These are phyloP conservation scores for Emmelina monodactyla DNA, from an alignment of 2,888 invertebrate species.

Conservation along the genomic window DNA sequence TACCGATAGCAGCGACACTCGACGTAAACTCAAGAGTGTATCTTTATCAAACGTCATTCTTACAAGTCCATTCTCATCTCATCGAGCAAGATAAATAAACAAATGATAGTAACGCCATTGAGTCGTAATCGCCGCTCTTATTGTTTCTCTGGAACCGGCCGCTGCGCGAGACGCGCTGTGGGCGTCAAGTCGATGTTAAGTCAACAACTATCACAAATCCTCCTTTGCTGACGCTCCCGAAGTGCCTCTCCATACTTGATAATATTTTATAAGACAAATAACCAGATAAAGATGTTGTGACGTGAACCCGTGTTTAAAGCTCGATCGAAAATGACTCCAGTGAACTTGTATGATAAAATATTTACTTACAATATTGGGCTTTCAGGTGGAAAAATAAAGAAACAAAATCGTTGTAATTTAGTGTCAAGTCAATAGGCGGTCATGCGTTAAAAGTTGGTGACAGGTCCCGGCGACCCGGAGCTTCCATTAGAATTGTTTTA, in stretches of 20 bases:
- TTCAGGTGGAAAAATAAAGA: constrained; percentile 42
- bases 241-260: constrained; percentile 63
- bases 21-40: constrained; percentile 12
- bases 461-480: constrained; percentile 49
- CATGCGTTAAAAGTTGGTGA: constrained; percentile 57
- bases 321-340: constrained; percentile 63
- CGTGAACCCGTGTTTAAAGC: constrained; percentile 65
- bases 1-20: constrained; percentile 9
- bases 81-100: constrained; percentile 55
- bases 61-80: constrained; percentile 44
- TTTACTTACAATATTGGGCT: constrained; percentile 57
- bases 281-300: constrained; percentile 67
- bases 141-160: constrained; percentile 52
- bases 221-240: constrained; percentile 64
- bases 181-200: constrained; percentile 59
- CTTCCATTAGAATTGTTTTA: constrained; percentile 66
- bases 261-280: constrained; percentile 68
- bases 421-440: constrained; percentile 60
- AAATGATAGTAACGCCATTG: constrained; percentile 53
- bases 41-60: constrained; percentile 44
- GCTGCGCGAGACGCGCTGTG: constrained; percentile 39
- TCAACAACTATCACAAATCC: constrained; percentile 60
- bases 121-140: constrained; percentile 59
- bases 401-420: constrained; percentile 54
- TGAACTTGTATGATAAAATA: constrained; percentile 62